A percentile compares a stretch with the other conserved stretches of the same genome.
Conservation (phyloP, 2,797 vertebrate species). For the Crenuchus spilurus region DNA sequence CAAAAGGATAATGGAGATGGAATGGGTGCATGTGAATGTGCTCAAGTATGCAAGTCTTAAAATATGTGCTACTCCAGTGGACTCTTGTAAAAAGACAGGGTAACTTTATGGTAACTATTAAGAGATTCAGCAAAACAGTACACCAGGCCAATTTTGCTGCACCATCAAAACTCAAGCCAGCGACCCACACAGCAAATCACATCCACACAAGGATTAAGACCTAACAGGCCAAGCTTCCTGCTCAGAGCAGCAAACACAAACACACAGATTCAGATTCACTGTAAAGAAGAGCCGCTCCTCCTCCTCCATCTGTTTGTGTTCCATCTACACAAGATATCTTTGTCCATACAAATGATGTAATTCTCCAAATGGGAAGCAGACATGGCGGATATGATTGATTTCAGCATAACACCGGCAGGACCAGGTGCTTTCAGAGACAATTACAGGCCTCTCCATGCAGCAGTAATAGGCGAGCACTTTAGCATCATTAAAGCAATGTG, state of each 20-base stretch:
- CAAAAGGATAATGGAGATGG: slow-evolving; percentile 11
- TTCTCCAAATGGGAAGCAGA: slow-evolving; percentile 78
- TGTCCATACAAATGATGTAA: slow-evolving; percentile 77
- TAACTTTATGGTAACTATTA: background rate
- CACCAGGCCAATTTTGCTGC: background rate
- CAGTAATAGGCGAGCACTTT: slow-evolving; percentile 83
- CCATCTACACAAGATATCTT: slow-evolving; percentile 74
- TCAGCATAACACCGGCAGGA: slow-evolving; percentile 83
- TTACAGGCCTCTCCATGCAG: slow-evolving; percentile 82
- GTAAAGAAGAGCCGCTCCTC: slow-evolving; percentile 41
- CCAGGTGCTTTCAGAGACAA: slow-evolving; percentile 91
- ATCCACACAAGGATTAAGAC: slow-evolving; percentile 16
- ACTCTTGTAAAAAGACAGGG: background rate
- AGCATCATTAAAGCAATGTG: slow-evolving; percentile 86
- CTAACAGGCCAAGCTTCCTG: slow-evolving; percentile 36
- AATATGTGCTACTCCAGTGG: no score
- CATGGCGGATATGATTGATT: slow-evolving; percentile 85
- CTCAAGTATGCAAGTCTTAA: no score
- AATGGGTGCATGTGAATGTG: background rate
- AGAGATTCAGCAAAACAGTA: background rate
- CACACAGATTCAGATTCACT: slow-evolving; percentile 37
- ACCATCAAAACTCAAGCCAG: slow-evolving; percentile 5
- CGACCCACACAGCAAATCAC: background rate
- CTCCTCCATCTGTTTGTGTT: slow-evolving; percentile 51
- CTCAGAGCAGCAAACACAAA: slow-evolving; percentile 45